These are phyloP conservation scores for Holothuria glaberrima DNA, from an alignment of 35 echinoderm and acorn worm genomes.

Conservation along the genomic window DNA sequence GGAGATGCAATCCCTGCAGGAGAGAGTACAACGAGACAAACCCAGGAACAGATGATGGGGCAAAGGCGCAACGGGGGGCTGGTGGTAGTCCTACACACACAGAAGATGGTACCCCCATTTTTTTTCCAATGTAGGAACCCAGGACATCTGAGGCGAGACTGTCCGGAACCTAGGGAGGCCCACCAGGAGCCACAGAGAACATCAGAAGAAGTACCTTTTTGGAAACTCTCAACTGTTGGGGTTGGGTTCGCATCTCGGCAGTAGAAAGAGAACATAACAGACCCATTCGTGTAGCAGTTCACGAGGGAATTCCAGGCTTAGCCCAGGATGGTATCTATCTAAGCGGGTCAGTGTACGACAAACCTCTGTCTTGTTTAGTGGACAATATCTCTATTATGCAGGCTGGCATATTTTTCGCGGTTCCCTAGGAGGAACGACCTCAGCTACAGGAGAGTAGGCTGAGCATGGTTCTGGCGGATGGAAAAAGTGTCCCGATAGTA, in stretches of 20 bases:
- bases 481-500: background rate
- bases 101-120: no score
- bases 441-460: background rate
- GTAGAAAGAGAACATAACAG: background rate
- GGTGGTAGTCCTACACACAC: no score
- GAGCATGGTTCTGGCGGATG: background rate
- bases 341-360: background rate
- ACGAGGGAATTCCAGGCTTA: background rate
- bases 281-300: background rate
- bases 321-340: background rate
- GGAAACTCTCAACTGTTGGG: background rate
- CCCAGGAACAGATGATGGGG: no score
- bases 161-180: background rate
- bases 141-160: no score
- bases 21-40: no score
- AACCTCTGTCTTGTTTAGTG: background rate
- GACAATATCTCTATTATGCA: constrained; percentile 11
- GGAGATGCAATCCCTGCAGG: no score
- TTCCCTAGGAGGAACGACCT: background rate
- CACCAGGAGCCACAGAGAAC: background rate
- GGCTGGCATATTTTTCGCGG: background rate
- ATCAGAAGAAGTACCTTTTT: background rate
- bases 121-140: background rate
- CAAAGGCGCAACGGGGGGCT: no score
- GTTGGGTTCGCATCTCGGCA: background rate